Evolutionary conservation across 2,888 invertebrate species (phyloP), one percentile per base, ranked within the genome.

Genomic region (Panopea generosa): DNA sequence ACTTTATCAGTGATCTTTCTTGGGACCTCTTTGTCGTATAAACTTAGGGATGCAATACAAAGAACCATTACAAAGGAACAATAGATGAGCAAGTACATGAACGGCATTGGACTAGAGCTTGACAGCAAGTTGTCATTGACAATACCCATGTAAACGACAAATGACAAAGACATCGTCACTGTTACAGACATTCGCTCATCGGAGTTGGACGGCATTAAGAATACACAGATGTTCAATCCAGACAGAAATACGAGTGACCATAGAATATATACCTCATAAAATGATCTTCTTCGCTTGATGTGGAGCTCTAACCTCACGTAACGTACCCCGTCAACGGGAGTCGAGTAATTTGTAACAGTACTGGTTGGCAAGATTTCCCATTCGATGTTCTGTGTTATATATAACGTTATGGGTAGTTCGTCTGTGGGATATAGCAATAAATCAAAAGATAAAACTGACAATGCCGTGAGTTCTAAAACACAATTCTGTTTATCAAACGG

Each of bases 401-500:
- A 61, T 4, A 7, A 4, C 2, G 24, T 38, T 0, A 52, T 7
- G 20, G 68, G 1, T 14, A 14, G 2, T 16, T 16, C 16, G 18
- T 11, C 11, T 11, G 40, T 9, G 9, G 70, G 7, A n/a, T 47
- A 7, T 3, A 72, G 11, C 18, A 16, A 26, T 20, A 74, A 3
- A 9, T 74, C 73, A 0, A 33, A 16, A 20, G 38, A 16, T 7
- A 27, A 33, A 27, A 45, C 50, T 1, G 56, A 61, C 24, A 29
- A 14, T n/a, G 43, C 47, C 2, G 50, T 22, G 11, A 82, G 29
- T 0, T 60, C 49, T 18, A 81, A 33, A 3, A n/a, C 4, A n/a
- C 77, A 77, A 26, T 53, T 33, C 38, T 82, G 82, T 45, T 24
- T 57, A 33, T 82, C 77, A 67, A 72, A 77, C 11, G 82, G 82